A percentile compares a stretch with the other conserved stretches of the same genome.
Conservation (phyloP, 2,113 vertebrate genomes). For the Hippocampus mohnikei region DNA sequence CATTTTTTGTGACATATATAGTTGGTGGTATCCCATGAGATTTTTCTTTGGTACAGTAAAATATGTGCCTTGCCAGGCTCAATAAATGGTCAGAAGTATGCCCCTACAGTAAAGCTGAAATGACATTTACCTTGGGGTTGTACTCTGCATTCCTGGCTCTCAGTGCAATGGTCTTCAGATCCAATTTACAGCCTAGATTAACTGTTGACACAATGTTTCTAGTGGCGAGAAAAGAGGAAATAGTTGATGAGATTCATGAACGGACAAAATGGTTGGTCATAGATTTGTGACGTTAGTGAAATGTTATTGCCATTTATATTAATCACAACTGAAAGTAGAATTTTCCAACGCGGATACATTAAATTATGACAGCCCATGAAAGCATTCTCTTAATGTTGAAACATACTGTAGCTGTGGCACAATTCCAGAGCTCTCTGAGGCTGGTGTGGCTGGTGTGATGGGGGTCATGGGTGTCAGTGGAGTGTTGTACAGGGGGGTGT, state of each 20-base stretch:
- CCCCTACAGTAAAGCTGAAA: background rate
- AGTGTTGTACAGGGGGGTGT: slow-evolving; percentile 85
- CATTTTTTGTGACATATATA: background rate
- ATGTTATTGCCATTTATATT: background rate
- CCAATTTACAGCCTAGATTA: slow-evolving; percentile 97
- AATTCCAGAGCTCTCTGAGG: slow-evolving; percentile 96
- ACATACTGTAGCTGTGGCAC: slow-evolving; percentile 95
- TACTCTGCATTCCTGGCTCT: slow-evolving; percentile 98
- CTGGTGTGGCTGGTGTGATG: slow-evolving; percentile 90
- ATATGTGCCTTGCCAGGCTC: background rate
- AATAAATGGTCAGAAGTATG: background rate
- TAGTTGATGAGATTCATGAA: background rate
- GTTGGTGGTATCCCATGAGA: background rate
- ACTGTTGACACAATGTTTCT: slow-evolving; percentile 99
- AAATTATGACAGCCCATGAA: background rate
- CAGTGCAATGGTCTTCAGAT: slow-evolving; percentile 96
- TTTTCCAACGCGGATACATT: no score
- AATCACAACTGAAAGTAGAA: background rate
- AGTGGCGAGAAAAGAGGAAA: slow-evolving; percentile 9
- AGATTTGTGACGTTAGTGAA: background rate
- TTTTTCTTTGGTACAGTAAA: background rate
- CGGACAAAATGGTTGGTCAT: background rate
- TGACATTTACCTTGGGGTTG: slow-evolving; percentile 89
- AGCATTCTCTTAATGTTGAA: background rate
- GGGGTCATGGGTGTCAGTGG: slow-evolving; percentile 97